Evolutionary conservation across 2,113 vertebrate genomes (phyloP).

Genomic region (Pimephales promelas): DNA sequence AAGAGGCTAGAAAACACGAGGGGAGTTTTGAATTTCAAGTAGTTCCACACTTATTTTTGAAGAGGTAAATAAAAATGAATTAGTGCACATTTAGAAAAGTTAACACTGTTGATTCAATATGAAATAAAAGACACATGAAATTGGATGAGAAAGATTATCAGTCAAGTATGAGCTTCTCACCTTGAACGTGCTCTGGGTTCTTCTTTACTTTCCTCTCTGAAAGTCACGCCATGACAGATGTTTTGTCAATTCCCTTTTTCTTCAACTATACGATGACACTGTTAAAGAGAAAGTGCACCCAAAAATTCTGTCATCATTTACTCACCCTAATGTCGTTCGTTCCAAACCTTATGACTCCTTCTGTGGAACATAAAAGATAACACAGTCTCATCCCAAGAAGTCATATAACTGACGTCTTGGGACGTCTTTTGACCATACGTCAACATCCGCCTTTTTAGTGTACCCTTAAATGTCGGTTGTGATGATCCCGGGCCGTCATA

Average conservation of each 20-base stretch:
- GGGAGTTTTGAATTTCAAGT: constrained; percentile 38
- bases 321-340: not conserved
- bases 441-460: too few species aligned
- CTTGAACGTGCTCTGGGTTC: constrained; percentile 2
- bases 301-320: not conserved
- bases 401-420: too few species aligned
- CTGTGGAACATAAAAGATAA: not conserved
- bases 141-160: not conserved
- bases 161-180: constrained; percentile 16
- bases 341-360: not conserved
- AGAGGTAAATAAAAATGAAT: constrained; percentile 17
- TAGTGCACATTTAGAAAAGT: not conserved
- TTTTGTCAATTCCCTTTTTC: constrained; percentile 41
- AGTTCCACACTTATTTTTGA: constrained; percentile 25
- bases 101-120: not conserved
- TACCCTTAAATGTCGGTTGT: too few species aligned
- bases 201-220: constrained; percentile 25
- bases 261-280: constrained; percentile 6
- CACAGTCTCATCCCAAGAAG: too few species aligned
- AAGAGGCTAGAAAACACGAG: constrained; percentile 29
- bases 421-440: too few species aligned
- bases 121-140: not conserved
- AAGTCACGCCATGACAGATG: constrained; percentile 38
- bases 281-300: not conserved
- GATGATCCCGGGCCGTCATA: too few species aligned